A percentile compares a stretch with the other conserved stretches of the same genome.
These are phyloP conservation scores for Acleris cristana DNA, from an alignment of 2,888 invertebrate genomes.

Conservation along the genomic window DNA sequence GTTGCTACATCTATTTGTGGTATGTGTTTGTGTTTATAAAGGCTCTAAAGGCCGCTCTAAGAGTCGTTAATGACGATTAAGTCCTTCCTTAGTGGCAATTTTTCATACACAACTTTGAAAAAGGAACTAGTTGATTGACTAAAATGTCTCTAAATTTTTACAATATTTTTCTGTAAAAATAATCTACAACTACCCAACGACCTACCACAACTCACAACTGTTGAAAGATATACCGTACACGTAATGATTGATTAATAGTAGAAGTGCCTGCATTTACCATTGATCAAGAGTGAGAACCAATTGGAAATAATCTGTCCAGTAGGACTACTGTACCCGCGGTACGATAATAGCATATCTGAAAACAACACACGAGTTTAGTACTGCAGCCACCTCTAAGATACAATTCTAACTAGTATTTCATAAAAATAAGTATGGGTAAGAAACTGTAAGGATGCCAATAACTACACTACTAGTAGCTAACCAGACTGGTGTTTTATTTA, in stretches of 20 bases:
- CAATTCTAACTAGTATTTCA: background rate
- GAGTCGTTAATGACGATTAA: too few species aligned
- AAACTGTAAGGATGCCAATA: background rate
- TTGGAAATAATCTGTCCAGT: constrained; percentile 64
- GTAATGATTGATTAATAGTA: background rate
- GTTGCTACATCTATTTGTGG: too few species aligned
- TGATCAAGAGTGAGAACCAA: constrained; percentile 64
- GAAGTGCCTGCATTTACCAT: constrained; percentile 73
- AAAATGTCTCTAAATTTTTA: too few species aligned
- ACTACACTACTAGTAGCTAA: too few species aligned
- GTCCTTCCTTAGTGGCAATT: too few species aligned
- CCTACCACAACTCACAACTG: too few species aligned
- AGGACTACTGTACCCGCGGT: constrained; percentile 60
- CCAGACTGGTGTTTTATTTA: too few species aligned
- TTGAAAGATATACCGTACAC: background rate
- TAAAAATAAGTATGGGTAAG: background rate
- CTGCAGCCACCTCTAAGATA: constrained; percentile 52
- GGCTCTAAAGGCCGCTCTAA: too few species aligned
- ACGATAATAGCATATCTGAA: constrained; percentile 74
- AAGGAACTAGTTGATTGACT: too few species aligned
- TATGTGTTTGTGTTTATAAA: too few species aligned
- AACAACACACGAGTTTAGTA: constrained; percentile 59
- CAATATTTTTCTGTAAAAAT: too few species aligned
- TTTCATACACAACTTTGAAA: too few species aligned
- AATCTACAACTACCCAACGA: background rate